Evolutionary conservation across 2,888 invertebrate species (phyloP).

Genomic region (Leptopterna dolabrata): DNA sequence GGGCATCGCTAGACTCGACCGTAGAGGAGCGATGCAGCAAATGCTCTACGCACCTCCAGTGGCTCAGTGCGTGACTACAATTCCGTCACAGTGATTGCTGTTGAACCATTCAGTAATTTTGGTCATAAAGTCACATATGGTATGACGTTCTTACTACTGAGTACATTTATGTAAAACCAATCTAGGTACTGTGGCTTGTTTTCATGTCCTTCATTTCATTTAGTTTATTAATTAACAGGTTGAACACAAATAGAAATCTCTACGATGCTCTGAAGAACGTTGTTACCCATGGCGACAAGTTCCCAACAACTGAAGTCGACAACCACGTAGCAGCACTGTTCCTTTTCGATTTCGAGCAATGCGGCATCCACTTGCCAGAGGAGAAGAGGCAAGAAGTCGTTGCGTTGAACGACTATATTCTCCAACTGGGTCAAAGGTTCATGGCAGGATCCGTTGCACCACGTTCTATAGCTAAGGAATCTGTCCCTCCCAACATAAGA

Average conservation of each 20-base stretch:
- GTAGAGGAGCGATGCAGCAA: too few relatives aligned
- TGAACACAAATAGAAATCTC: slow-evolving; percentile 90
- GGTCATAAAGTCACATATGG: too few relatives aligned
- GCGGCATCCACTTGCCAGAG: slow-evolving; percentile 93
- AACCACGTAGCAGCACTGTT: slow-evolving; percentile 88
- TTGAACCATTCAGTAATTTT: too few relatives aligned
- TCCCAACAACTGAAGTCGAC: slow-evolving; percentile 79
- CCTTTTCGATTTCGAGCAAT: slow-evolving; percentile 96
- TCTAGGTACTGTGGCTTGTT: too few relatives aligned
- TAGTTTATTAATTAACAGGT: too few relatives aligned
- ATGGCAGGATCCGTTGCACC: slow-evolving; percentile 81
- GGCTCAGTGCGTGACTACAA: too few relatives aligned
- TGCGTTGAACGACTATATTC: slow-evolving; percentile 84
- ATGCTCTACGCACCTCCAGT: too few relatives aligned
- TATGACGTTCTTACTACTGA: too few relatives aligned
- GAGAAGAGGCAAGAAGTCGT: slow-evolving; percentile 81
- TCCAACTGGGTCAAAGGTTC: slow-evolving; percentile 83
- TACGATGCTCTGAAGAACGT: slow-evolving; percentile 82
- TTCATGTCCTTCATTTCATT: too few relatives aligned
- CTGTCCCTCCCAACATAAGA: slow-evolving; percentile 73
- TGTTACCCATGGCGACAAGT: slow-evolving; percentile 77
- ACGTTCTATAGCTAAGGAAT: slow-evolving; percentile 74
- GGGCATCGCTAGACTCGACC: too few relatives aligned
- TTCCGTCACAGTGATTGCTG: too few relatives aligned
- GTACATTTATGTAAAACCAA: too few relatives aligned